Percentiles rank a stretch among this genome's conserved stretches.
Conservation (phyloP, 1,140 invertebrate species). For the Diuraphis noxia region DNA sequence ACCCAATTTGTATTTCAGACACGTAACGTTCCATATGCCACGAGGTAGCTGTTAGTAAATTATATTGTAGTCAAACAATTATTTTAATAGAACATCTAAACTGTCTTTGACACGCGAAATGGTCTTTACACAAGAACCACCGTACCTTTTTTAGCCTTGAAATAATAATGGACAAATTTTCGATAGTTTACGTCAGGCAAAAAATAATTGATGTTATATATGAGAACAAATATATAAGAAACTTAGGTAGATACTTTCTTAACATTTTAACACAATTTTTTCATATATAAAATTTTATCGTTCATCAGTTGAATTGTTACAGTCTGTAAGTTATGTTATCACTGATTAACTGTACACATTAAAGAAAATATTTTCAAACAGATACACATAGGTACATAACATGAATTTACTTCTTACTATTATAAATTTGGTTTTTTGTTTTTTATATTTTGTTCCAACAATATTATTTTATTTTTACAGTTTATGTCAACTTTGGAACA, state of each 20-base stretch:
- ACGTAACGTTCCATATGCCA: neutral
- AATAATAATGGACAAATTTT: neutral
- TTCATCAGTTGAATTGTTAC: neutral
- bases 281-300: neutral
- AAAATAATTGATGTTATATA: neutral
- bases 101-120: neutral
- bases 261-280: neutral
- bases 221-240: neutral
- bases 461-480: neutral
- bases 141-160: neutral
- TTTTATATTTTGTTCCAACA: neutral
- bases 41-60: neutral
- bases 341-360: neutral
- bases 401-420: neutral
- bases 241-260: neutral
- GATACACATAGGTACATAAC: neutral
- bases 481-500: neutral
- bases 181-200: neutral
- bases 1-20: neutral
- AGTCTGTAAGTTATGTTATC: neutral
- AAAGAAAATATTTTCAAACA: too few species aligned
- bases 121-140: neutral
- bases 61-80: neutral
- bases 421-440: too few species aligned
- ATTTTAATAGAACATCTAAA: constrained; percentile 13